Base-by-base conservation (phyloP, 2,797 vertebrate genomes). In the Sebastes kiyomatsui region DNA sequence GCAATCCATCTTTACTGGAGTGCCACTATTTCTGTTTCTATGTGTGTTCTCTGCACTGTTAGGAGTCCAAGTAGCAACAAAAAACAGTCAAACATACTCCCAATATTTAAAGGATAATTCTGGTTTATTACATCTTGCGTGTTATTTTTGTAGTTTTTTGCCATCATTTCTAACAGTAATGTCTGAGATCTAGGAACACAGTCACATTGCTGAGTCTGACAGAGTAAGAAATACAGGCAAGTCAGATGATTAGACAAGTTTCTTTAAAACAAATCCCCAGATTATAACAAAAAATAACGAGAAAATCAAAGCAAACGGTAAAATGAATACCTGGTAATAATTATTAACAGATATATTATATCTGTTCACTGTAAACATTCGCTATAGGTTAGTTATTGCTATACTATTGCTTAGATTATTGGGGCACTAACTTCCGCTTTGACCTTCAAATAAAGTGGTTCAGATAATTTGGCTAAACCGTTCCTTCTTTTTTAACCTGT, bases 1-100 rank as follows among this genome's bases (percentile, higher is more conserved):
- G 64, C 79, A 49, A 64, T 86, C 68, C 69, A 58, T 90, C 77
- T 82, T 71, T 28, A 33, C 20, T 23, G 54, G 32, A 55, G 13
- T 69, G 67, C 20, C 10, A 9, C 33, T 66, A 23, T 72, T 58
- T 75, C 67, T 82, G 23, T 49, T 59, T 60, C 62, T 56, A 4
- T 16, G 32, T 30, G 23, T 38, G 46, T 25, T 12, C 22, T 42
- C 22, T 20, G 18, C 28, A n/a, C 33, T 56, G 56, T 11, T 8
- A 22, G 30, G 66, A 58, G 30, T 75, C 13, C 22, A 56, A 79
- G 52, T 22, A 59, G 60, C 75, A 64, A 38, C 12, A 49, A 20
- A 20, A 60, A 60, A 61, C 69, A 55, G 14, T 80, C 32, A 12
- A 70, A 38, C 18, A 28, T 30, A 23, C 9, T 2, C n/a, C 7